phyloP scores from a whole-genome alignment of 2,113 vertebrate genomes.

The Sisor rabdophorus region DNA sequence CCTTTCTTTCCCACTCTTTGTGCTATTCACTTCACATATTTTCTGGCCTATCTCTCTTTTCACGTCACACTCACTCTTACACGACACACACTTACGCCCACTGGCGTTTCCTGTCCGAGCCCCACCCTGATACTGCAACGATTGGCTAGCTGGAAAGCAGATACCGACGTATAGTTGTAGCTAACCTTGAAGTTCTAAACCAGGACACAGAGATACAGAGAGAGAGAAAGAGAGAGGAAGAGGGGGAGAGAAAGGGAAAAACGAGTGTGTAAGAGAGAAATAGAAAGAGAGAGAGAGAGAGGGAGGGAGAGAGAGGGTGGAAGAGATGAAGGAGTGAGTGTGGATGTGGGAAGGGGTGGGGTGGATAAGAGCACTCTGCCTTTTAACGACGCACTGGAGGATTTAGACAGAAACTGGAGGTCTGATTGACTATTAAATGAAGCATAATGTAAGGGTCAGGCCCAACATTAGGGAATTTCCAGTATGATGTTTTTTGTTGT shows the following conservation, averaged over 20 bases:
- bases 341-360: constrained; percentile 51
- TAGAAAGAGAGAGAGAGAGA: constrained; percentile 39
- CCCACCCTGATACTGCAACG: constrained; percentile 59
- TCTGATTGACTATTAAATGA: constrained; percentile 29
- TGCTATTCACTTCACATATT: constrained; percentile 1
- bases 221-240: constrained; percentile 44
- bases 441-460: constrained; percentile 12
- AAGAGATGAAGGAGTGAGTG: constrained; percentile 46
- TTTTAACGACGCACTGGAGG: neutral
- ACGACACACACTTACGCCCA: neutral
- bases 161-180: constrained; percentile 66
- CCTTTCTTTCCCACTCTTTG: neutral
- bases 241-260: constrained; percentile 39
- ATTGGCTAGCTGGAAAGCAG: constrained; percentile 69
- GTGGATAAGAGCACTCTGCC: neutral
- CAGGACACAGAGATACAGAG: constrained; percentile 70
- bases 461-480: neutral
- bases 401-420: constrained; percentile 10
- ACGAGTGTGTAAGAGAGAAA: constrained; percentile 35
- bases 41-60: neutral
- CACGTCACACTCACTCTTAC: constrained; percentile 8
- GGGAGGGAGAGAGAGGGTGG: constrained; percentile 35
- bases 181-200: constrained; percentile 75
- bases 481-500: neutral
- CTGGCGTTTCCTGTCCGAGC: constrained; percentile 54